These are phyloP conservation scores for Rhyacophila brunnea DNA, from an alignment of 1,140 invertebrate genomes.

Conservation along the genomic window DNA sequence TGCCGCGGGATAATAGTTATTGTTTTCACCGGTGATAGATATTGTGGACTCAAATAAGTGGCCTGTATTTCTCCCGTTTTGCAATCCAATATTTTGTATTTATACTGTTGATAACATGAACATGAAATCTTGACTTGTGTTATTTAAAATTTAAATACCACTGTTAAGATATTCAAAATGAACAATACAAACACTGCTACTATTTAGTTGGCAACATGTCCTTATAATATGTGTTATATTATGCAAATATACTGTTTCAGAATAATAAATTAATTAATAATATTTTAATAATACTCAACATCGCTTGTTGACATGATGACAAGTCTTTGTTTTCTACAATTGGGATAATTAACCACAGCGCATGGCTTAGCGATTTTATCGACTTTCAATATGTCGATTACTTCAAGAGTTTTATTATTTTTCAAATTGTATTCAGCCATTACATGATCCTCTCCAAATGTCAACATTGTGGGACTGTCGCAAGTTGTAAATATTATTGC, in stretches of 20 bases:
- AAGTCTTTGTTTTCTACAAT: constrained; percentile 29
- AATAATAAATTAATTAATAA: no score
- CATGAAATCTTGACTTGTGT: not conserved
- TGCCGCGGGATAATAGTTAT: constrained; percentile 51
- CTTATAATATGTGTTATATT: no score
- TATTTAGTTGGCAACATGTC: no score
- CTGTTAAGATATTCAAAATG: no score
- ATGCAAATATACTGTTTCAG: no score
- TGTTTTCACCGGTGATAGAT: constrained; percentile 57
- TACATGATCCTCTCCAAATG: constrained; percentile 60
- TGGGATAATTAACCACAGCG: constrained; percentile 48
- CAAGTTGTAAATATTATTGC: constrained; percentile 53
- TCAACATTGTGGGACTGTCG: constrained; percentile 51
- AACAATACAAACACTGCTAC: no score
- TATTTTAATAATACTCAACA: constrained; percentile 41
- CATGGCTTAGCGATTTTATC: constrained; percentile 64
- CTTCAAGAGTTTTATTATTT: constrained; percentile 40
- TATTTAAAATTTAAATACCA: constrained; percentile 1
- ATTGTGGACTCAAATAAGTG: constrained; percentile 65
- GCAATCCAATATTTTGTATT: constrained; percentile 66
- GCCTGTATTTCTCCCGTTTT: constrained; percentile 61
- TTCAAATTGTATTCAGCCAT: constrained; percentile 70
- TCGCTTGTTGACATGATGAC: constrained; percentile 53
- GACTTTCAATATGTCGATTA: constrained; percentile 50
- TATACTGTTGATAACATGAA: constrained; percentile 54